Evolutionary conservation across 1,140 invertebrate genomes (phyloP).

Genomic region (Uloborus diversus): DNA sequence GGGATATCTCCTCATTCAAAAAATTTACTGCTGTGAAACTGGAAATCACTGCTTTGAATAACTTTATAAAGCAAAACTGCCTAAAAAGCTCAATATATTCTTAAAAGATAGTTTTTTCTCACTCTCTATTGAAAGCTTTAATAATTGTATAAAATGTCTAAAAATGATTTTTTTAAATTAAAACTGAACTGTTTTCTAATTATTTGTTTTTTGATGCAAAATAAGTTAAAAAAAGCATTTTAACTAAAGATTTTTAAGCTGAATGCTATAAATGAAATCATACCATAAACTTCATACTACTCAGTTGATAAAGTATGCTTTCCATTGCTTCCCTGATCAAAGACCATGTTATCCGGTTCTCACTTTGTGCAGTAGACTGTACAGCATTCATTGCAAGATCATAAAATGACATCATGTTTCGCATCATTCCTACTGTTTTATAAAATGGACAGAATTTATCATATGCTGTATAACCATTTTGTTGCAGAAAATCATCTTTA

Average conservation of each 20-base stretch:
- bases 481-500: slow-evolving; percentile 99
- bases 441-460: slow-evolving; percentile 99
- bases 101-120: neutral
- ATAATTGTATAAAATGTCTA: neutral
- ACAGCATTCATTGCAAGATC: slow-evolving; percentile 97
- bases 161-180: neutral
- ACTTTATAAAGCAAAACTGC: too few relatives aligned
- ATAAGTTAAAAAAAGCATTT: neutral
- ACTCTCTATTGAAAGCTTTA: neutral
- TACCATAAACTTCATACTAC: slow-evolving; percentile 99
- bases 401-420: slow-evolving; percentile 98
- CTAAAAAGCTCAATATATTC: too few relatives aligned
- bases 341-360: slow-evolving; percentile 99
- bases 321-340: slow-evolving; percentile 97
- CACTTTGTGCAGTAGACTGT: slow-evolving; percentile 96
- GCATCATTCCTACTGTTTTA: slow-evolving; percentile 98
- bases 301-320: slow-evolving; percentile 95
- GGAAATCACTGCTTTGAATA: too few relatives aligned
- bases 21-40: too few relatives aligned
- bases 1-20: too few relatives aligned
- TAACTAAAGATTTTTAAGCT: neutral
- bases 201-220: neutral
- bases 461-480: slow-evolving; percentile 96
- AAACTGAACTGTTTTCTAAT: neutral
- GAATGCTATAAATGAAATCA: slow-evolving; percentile 27